Percentiles rank a stretch among this genome's conserved stretches.
These are phyloP conservation scores for Drosophila merina DNA, from an alignment of 2,888 invertebrate species.

Conservation along the genomic window DNA sequence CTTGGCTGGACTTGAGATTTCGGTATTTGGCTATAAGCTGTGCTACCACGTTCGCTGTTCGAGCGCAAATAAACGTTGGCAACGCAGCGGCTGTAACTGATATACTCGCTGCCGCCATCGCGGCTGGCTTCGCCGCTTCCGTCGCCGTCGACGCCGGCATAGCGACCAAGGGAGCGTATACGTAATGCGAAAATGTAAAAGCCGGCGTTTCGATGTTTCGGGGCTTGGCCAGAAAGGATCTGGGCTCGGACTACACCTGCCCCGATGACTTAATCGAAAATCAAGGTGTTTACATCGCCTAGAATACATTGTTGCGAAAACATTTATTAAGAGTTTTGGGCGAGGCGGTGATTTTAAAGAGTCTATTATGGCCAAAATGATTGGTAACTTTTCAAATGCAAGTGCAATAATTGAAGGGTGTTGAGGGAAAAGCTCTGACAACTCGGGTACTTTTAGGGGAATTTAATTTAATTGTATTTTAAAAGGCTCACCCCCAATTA, in stretches of 20 bases:
- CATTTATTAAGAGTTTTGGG: slow-evolving; percentile 24
- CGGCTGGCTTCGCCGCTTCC: slow-evolving; percentile 17
- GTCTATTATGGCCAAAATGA: slow-evolving; percentile 22
- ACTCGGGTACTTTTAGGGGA: no score
- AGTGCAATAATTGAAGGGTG: neutral
- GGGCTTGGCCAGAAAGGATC: slow-evolving; percentile 35
- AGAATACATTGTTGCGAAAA: slow-evolving; percentile 18
- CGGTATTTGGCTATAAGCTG: slow-evolving; percentile 25
- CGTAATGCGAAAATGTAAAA: neutral
- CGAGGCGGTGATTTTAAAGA: slow-evolving; percentile 21
- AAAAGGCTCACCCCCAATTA: neutral
- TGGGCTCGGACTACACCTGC: slow-evolving; percentile 32
- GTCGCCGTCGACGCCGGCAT: slow-evolving; percentile 12
- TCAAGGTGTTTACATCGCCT: slow-evolving; percentile 6
- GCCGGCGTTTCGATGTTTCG: slow-evolving; percentile 11
- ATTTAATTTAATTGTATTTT: neutral
- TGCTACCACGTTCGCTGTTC: slow-evolving; percentile 82
- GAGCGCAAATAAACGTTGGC: slow-evolving; percentile 82
- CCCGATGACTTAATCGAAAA: slow-evolving; percentile 31
- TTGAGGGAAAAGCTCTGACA: neutral
- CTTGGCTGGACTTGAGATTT: slow-evolving; percentile 13
- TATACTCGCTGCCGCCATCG: slow-evolving; percentile 69
- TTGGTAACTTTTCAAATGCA: slow-evolving; percentile 4
- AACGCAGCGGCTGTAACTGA: slow-evolving; percentile 75
- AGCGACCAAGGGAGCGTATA: neutral